Conservation (phyloP, 53 echinoderm and acorn worm species). For the Actinopyga echinites region DNA sequence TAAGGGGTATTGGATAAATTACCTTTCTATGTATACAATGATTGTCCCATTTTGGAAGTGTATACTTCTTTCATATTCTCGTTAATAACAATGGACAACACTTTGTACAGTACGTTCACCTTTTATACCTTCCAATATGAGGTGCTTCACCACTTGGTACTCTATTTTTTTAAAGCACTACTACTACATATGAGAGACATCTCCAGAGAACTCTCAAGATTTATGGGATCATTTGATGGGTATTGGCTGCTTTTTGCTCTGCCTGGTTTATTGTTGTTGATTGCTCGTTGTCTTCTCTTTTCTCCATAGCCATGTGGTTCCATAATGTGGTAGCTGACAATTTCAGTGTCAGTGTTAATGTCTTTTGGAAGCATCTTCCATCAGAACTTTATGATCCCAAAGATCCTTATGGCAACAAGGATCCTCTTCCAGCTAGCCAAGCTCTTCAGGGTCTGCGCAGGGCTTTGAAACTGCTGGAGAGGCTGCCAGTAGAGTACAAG, state of each 20-base stretch:
- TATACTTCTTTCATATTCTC: too few relatives aligned
- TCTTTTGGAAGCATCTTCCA: constrained; percentile 90
- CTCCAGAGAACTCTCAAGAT: too few relatives aligned
- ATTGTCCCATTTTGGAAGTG: too few relatives aligned
- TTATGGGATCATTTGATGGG: too few relatives aligned
- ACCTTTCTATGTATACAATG: too few relatives aligned
- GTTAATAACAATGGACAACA: too few relatives aligned
- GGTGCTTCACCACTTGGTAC: too few relatives aligned
- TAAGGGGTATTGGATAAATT: too few relatives aligned
- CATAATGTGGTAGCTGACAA: constrained; percentile 93
- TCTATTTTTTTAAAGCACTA: too few relatives aligned
- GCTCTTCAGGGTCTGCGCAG: constrained; percentile 86
- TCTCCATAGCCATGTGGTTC: constrained; percentile 84
- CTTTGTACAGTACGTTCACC: too few relatives aligned
- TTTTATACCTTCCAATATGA: too few relatives aligned
- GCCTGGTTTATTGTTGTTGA: neutral
- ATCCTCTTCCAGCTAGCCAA: constrained; percentile 82
- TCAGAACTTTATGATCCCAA: constrained; percentile 80
- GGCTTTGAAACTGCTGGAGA: constrained; percentile 84
- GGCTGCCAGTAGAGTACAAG: constrained; percentile 85
- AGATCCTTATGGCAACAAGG: constrained; percentile 97
- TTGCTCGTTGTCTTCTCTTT: neutral
- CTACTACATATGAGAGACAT: too few relatives aligned
- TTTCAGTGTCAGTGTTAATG: constrained; percentile 96
- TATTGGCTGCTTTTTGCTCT: neutral